Evolutionary conservation across 2,888 invertebrate genomes (phyloP).

Genomic region (Ypsolopha scabrella): DNA sequence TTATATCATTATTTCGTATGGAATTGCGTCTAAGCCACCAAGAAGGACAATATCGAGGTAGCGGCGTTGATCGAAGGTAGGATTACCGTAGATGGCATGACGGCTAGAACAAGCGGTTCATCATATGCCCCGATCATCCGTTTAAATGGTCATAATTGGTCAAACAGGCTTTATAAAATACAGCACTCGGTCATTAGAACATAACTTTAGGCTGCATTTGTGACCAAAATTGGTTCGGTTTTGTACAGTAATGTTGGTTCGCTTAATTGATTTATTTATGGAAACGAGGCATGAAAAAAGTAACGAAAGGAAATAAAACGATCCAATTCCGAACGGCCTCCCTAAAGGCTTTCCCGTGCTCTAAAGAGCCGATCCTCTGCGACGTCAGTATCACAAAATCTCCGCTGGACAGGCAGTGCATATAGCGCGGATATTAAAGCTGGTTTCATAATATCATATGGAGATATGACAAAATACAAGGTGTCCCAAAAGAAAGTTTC

Average conservation of each 20-base stretch:
- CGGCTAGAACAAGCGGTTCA: slow-evolving; percentile 37
- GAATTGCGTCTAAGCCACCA: slow-evolving; percentile 42
- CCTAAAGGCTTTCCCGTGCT: too few species aligned
- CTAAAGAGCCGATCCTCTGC: too few species aligned
- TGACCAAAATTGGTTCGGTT: not conserved
- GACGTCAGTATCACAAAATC: too few species aligned
- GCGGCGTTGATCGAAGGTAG: slow-evolving; percentile 44
- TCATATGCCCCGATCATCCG: slow-evolving; percentile 45
- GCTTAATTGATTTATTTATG: slow-evolving; percentile 1
- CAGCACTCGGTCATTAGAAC: slow-evolving; percentile 46
- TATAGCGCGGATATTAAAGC: too few species aligned
- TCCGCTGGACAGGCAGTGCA: too few species aligned
- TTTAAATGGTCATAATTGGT: slow-evolving; percentile 65
- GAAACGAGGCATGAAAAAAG: too few species aligned
- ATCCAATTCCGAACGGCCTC: too few species aligned
- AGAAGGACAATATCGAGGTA: slow-evolving; percentile 43
- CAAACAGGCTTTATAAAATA: slow-evolving; percentile 34
- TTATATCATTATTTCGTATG: slow-evolving; percentile 19
- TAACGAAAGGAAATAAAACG: too few species aligned
- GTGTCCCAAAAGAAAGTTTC: too few species aligned
- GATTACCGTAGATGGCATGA: slow-evolving; percentile 60
- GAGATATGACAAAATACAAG: too few species aligned
- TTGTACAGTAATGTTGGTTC: slow-evolving; percentile 2
- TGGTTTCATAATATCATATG: too few species aligned
- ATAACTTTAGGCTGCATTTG: slow-evolving; percentile 20